phyloP scores from a whole-genome alignment of 1,140 invertebrate genomes.

The Euwallacea fornicatus region DNA sequence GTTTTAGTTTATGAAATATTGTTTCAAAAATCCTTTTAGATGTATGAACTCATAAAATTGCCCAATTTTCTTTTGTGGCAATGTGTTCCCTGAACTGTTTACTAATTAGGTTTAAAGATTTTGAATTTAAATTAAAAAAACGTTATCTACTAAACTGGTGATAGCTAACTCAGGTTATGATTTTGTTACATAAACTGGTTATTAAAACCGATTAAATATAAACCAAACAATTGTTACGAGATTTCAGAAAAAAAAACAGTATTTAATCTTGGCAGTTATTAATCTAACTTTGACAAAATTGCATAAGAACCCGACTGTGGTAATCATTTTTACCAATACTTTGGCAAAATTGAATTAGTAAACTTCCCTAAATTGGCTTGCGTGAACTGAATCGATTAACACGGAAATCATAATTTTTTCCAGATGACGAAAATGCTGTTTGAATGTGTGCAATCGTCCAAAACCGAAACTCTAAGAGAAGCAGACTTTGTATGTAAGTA shows the following conservation, averaged over 20 bases:
- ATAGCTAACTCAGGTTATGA: too few relatives aligned
- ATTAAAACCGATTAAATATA: too few relatives aligned
- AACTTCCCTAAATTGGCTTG: conserved; percentile 8
- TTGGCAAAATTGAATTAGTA: conserved; percentile 5
- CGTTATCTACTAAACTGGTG: too few relatives aligned
- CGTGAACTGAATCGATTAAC: conserved; percentile 10
- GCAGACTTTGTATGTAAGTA: too few relatives aligned
- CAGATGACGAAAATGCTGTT: conserved; percentile 2
- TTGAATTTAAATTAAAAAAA: too few relatives aligned
- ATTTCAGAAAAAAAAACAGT: neutral
- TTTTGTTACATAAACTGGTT: too few relatives aligned
- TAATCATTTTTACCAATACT: conserved; percentile 7
- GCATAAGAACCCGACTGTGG: conserved; percentile 6
- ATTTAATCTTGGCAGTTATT: neutral
- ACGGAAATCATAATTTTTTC: conserved; percentile 2
- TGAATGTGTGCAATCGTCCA: conserved; percentile 1
- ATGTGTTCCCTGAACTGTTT: too few relatives aligned
- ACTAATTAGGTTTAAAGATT: too few relatives aligned
- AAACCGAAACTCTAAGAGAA: neutral
- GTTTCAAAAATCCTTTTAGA: too few relatives aligned
- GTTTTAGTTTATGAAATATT: too few relatives aligned
- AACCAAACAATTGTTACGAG: neutral
- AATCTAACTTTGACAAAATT: neutral
- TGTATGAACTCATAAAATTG: too few relatives aligned
- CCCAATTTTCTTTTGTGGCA: too few relatives aligned